Base-by-base conservation (phyloP, 2,113 vertebrate genomes). In the Oenanthe melanoleuca region DNA sequence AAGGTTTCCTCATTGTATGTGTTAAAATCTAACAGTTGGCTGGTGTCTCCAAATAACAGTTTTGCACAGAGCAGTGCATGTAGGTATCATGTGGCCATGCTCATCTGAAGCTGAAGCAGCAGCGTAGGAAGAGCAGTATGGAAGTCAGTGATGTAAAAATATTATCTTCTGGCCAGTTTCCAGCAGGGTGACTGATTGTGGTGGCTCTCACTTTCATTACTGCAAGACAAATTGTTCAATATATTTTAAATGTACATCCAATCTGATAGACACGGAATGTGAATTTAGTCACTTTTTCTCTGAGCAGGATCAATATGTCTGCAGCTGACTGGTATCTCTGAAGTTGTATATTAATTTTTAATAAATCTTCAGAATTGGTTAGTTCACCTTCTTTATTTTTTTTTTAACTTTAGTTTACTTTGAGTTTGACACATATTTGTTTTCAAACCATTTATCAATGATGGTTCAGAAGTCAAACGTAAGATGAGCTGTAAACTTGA, bases 131-230 rank as follows among this genome's bases (percentile, higher is more conserved):
- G 16, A 88, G 23, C 9, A 85, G 19, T 19, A 29, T n/a, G 66
- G 37, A 93, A 88, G 59, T 85, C 80, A 84, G 63, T 79, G 59
- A 65, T 82, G 25, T 53, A 72, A 88, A 95, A 95, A 72, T 87
- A 72, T 49, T 89, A n/a, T 80, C 9, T 92, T 61, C 66, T 95
- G 88, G 67, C 45, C 63, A 37, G n/a, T 92, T 95, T 90, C 79
- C 88, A 89, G 22, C 3, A 49, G 78, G 10, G 25, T 92, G 92
- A 91, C 38, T 71, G 84, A 75, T 82, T 65, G 79, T 82, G 53
- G 63, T 92, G 66, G 40, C 67, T 93, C 38, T 73, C 71, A 17
- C 44, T 72, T 93, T 69, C 88, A 83, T 80, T 77, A 86, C 42
- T 0, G 0, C 74, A 59, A 90, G 75, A 92, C 64, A 83, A 88